phyloP scores from a whole-genome alignment of 2,113 vertebrate species.

The Hipposideros armiger region DNA sequence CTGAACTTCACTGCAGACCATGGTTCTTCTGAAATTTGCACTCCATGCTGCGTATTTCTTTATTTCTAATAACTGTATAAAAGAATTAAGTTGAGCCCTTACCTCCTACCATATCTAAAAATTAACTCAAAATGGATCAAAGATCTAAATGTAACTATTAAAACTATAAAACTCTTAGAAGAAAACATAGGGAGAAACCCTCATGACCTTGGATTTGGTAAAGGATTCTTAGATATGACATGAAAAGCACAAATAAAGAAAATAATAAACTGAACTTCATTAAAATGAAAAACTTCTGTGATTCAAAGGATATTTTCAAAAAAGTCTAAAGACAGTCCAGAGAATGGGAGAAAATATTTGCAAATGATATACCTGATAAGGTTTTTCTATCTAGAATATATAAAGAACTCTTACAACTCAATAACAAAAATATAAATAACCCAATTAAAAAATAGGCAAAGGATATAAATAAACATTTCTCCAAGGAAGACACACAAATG shows the following conservation, averaged over 20 bases:
- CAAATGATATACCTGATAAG: background rate
- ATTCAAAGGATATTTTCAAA: constrained; percentile 4
- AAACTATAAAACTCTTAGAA: background rate
- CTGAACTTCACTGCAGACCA: no score
- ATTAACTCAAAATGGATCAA: constrained; percentile 9
- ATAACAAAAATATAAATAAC: background rate
- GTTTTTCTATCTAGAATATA: background rate
- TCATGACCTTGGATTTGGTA: background rate
- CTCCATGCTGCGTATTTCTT: background rate
- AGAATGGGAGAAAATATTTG: background rate
- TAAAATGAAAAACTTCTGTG: background rate
- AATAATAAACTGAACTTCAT: background rate
- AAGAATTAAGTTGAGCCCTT: background rate
- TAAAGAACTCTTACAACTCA: constrained; percentile 17
- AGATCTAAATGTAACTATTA: background rate
- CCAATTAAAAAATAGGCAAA: background rate
- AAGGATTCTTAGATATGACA: background rate
- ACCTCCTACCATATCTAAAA: background rate
- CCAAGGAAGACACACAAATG: background rate
- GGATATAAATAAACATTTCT: background rate
- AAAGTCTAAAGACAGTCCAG: background rate
- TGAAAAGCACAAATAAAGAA: background rate
- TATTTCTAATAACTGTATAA: background rate
- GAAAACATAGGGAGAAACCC: background rate
- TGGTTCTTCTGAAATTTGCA: no score